Evolutionary conservation across 2,113 vertebrate species (phyloP), one percentile per base, ranked within the genome.

Genomic region (Nesospiza acunhae): DNA sequence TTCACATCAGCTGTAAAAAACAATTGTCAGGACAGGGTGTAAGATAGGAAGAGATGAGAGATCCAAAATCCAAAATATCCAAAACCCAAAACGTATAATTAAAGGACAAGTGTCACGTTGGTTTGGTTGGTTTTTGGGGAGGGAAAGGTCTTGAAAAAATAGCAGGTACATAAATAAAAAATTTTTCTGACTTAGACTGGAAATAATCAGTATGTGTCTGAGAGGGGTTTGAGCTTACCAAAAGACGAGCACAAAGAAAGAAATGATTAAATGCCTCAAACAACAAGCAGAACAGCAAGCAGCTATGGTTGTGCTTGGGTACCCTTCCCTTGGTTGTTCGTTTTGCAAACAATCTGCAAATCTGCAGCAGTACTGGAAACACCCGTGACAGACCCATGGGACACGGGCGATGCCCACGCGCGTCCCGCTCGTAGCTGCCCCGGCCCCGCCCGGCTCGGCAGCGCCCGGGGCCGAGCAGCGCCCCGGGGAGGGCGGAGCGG

Each of bases 391-490:
- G 11, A 5, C 42, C 9, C 37, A 2, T 0, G 8, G 10, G 7
- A 15, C 13, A 3, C 10, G 12, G 9, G 0, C 10, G 5, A 2
- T 0, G 31, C 37, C 5, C 37, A 7, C 31, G 10, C 16, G 28
- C 2, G 16, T 30, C 3, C 6, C 52, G 47, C 59, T 17, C 62
- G 15, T 4, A 15, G 49, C 77, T 6, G 33, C 10, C 20, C 22
- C 20, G 19, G 46, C 47, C 53, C 53, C 17, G 28, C 52, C 30
- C 52, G 52, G 52, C 50, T 10, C 27, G 24, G 49, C 49, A 28
- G 52, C 53, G 53, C 47, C 47, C 53, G 53, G 30, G 18, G 18
- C 52, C 52, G 7, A 55, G 52, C 52, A 31, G 52, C 52, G 30
- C 30, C 39, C 26, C 23, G 22, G 23, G 47, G 31, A 28, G 24